Percentiles rank a stretch among this genome's conserved stretches.
Conservation (phyloP, 1,140 invertebrate genomes). For the Sycophila sp. region DNA sequence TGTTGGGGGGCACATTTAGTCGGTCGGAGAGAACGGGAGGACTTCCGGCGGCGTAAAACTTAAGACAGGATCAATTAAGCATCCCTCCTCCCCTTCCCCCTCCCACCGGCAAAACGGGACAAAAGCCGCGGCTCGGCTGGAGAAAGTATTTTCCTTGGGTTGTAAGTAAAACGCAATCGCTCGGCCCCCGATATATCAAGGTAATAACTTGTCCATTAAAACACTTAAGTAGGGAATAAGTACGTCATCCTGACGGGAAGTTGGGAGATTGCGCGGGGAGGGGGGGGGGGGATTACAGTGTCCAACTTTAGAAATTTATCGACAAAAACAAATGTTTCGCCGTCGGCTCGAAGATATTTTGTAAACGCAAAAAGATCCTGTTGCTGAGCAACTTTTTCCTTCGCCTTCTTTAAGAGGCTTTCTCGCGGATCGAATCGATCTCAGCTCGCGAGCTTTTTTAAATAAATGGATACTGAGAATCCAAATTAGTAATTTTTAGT, state of each 20-base stretch:
- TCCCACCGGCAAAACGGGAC: too few relatives aligned
- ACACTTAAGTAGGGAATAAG: constrained; percentile 33
- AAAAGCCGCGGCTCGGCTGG: neutral
- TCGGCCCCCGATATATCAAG: constrained; percentile 10
- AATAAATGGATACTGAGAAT: too few relatives aligned
- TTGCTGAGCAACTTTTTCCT: too few relatives aligned
- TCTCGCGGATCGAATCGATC: too few relatives aligned
- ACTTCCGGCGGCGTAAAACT: neutral
- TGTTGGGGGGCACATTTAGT: neutral
- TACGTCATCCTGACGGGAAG: constrained; percentile 6
- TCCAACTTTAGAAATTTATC: constrained; percentile 34
- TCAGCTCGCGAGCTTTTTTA: too few relatives aligned
- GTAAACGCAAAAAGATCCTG: neutral
- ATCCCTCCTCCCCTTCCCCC: too few relatives aligned
- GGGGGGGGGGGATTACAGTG: neutral
- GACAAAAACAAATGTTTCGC: constrained; percentile 15
- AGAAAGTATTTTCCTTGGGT: constrained; percentile 9
- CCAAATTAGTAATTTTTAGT: too few relatives aligned
- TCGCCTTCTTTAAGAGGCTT: too few relatives aligned
- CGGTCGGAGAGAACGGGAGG: neutral
- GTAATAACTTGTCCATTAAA: constrained; percentile 37
- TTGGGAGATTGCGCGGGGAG: neutral
- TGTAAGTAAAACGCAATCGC: constrained; percentile 3
- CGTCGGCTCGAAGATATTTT: neutral
- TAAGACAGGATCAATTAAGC: constrained; percentile 23